Percentiles rank a stretch among this genome's conserved stretches.
Evolutionary conservation across 2,888 invertebrate genomes (phyloP).

Genomic region (Imbricaverruca yamaguchii): DNA sequence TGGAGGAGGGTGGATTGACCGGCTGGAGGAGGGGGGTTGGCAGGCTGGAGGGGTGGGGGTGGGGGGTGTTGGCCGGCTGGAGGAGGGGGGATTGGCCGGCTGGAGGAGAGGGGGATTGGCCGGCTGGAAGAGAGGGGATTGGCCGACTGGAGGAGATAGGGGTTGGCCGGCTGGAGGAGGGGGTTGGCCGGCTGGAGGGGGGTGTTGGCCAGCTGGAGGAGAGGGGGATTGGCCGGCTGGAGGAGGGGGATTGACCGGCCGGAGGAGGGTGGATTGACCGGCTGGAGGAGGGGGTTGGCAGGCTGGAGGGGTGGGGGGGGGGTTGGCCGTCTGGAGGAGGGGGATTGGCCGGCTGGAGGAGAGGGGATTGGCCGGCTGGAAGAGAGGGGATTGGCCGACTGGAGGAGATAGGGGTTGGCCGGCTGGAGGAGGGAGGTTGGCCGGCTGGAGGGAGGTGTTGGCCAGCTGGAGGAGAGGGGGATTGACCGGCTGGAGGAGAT

Average conservation of each 20-base stretch:
- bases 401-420: no score
- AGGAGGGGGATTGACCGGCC: neutral
- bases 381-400: neutral
- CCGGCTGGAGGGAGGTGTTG: neutral
- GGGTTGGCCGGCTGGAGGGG: neutral
- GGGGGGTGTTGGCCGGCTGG: neutral
- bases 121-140: neutral
- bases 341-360: neutral
- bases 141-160: no score
- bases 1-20: neutral
- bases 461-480: neutral
- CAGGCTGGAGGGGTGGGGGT: neutral
- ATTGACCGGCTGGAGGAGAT: neutral
- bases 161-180: neutral
- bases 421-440: constrained; percentile 40
- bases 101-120: neutral
- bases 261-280: no score
- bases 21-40: neutral
- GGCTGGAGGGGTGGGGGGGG: no score
- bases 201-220: no score
- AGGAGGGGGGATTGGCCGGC: no score
- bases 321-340: neutral
- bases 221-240: neutral
- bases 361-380: neutral
- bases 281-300: neutral